Conservation (phyloP, 2,113 vertebrate genomes). For the Sinocyclocheilus grahami region DNA sequence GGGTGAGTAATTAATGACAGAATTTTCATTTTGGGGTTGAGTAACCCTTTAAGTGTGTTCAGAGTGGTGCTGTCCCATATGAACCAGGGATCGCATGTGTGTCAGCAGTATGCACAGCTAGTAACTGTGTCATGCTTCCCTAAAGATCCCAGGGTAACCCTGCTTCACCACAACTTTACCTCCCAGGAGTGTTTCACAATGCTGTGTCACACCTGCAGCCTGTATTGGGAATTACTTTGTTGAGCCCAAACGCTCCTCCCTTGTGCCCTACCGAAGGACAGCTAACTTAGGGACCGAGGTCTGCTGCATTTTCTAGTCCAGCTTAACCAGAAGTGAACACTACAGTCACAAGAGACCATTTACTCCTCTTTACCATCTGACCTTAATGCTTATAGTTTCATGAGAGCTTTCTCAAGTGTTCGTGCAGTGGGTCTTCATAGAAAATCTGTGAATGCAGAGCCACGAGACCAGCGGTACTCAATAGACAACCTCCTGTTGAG, state of each 20-base stretch:
- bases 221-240: slow-evolving; percentile 70
- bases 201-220: slow-evolving; percentile 78
- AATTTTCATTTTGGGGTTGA: no score
- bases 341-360: slow-evolving; percentile 44
- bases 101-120: slow-evolving; percentile 51
- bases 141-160: slow-evolving; percentile 68
- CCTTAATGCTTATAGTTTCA: slow-evolving; percentile 17
- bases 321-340: slow-evolving; percentile 51
- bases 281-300: slow-evolving; percentile 57
- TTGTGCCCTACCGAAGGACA: slow-evolving; percentile 60
- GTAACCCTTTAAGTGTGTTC: slow-evolving; percentile 27
- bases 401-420: slow-evolving; percentile 28
- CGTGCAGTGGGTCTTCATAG: slow-evolving; percentile 13
- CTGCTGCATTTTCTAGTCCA: slow-evolving; percentile 59
- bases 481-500: slow-evolving; percentile 47
- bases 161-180: slow-evolving; percentile 51
- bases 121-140: slow-evolving; percentile 56
- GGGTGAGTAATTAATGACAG: no score
- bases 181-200: slow-evolving; percentile 69
- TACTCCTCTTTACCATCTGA: slow-evolving; percentile 36
- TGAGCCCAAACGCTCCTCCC: slow-evolving; percentile 63
- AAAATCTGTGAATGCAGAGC: slow-evolving; percentile 34
- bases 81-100: slow-evolving; percentile 57
- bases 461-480: not conserved
- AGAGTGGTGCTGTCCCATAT: slow-evolving; percentile 38